Evolutionary conservation across 2,888 invertebrate species (phyloP).

Genomic region (Tuberolachnus salignus): DNA sequence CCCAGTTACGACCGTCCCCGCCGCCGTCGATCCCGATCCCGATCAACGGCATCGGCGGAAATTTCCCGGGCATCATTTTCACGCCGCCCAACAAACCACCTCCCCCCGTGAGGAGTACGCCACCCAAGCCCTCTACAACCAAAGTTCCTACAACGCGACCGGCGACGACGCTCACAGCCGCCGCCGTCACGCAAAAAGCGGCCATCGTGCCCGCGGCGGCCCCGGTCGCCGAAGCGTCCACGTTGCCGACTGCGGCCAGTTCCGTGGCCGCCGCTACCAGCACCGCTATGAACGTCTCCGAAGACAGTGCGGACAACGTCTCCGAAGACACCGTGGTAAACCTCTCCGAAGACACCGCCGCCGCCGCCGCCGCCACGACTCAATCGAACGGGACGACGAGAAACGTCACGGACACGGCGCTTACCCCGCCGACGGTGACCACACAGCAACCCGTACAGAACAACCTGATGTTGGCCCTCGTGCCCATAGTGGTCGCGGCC

Average conservation of each 20-base stretch:
- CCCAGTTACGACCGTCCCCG: constrained; percentile 20
- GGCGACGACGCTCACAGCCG: not conserved
- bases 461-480: constrained; percentile 69
- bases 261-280: not conserved
- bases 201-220: not conserved
- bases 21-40: constrained; percentile 44
- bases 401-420: constrained; percentile 15
- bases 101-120: not conserved
- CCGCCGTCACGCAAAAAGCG: constrained; percentile 3
- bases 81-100: not conserved
- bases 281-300: not conserved
- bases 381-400: constrained; percentile 58
- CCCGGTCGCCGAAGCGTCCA: constrained; percentile 61
- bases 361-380: constrained; percentile 59
- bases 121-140: not conserved
- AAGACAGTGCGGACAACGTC: too few relatives aligned
- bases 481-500: constrained; percentile 75
- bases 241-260: not conserved
- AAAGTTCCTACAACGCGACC: constrained; percentile 40
- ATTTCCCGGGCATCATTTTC: not conserved
- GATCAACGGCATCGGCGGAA: constrained; percentile 60
- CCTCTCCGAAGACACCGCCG: constrained; percentile 58
- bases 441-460: constrained; percentile 60
- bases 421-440: constrained; percentile 53
- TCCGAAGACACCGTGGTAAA: too few relatives aligned